A percentile compares a stretch with the other conserved stretches of the same genome.
Evolutionary conservation across 2,113 vertebrate species (phyloP).

Genomic region (Phaetusa simplex): DNA sequence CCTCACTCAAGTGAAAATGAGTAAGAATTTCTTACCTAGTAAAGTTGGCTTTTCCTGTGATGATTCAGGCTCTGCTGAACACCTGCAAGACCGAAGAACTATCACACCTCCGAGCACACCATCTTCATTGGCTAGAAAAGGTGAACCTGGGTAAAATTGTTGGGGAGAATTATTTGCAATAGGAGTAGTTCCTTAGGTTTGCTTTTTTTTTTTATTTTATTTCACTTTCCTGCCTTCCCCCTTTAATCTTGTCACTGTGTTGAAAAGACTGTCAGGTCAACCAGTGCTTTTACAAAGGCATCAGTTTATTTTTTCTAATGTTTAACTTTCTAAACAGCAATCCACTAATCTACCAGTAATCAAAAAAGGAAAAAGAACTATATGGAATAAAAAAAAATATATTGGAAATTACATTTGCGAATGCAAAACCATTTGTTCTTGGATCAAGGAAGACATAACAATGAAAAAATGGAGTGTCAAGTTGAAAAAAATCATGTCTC

Average conservation of each 20-base stretch:
- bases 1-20: neutral
- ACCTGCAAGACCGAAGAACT: slow-evolving; percentile 91
- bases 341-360: neutral
- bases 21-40: slow-evolving; percentile 80
- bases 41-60: slow-evolving; percentile 87
- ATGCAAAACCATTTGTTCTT: neutral
- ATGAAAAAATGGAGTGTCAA: neutral
- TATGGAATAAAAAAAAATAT: neutral
- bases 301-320: neutral
- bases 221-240: neutral
- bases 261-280: neutral
- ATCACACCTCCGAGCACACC: slow-evolving; percentile 96
- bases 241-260: neutral
- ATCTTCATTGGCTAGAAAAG: slow-evolving; percentile 93
- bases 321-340: neutral
- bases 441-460: neutral
- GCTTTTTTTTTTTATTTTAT: neutral
- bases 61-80: slow-evolving; percentile 81
- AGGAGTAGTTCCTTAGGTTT: neutral
- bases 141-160: slow-evolving; percentile 82
- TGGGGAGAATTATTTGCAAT: neutral
- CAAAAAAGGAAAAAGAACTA: neutral
- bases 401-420: neutral
- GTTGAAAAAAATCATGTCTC: neutral
- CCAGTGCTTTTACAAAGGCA: neutral